These are phyloP conservation scores for Bufo gargarizans DNA, from an alignment of 2,113 vertebrate genomes.

Conservation along the genomic window DNA sequence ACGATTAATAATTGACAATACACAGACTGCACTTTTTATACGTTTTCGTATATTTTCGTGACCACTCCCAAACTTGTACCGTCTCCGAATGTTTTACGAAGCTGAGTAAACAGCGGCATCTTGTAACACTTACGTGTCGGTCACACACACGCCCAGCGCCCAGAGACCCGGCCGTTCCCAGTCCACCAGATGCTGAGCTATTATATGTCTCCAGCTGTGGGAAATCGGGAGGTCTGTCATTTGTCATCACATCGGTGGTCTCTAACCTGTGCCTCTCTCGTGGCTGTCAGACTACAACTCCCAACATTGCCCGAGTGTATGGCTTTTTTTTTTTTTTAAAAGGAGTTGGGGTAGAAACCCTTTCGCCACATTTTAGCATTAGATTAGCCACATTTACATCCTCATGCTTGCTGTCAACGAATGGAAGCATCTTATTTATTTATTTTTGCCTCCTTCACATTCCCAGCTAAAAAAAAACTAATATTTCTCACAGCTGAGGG, in stretches of 20 bases:
- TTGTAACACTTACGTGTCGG: neutral
- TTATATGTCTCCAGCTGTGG: constrained; percentile 37
- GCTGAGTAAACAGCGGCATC: neutral
- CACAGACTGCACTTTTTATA: too few relatives aligned
- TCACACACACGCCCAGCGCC: constrained; percentile 44
- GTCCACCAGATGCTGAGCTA: constrained; percentile 12
- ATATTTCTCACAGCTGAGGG: neutral
- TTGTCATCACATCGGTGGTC: neutral
- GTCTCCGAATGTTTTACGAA: neutral
- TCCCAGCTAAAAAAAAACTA: neutral
- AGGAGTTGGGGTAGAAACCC: too few relatives aligned
- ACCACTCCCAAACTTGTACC: neutral
- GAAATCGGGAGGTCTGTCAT: neutral
- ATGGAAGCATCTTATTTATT: too few relatives aligned
- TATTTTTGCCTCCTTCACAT: too few relatives aligned
- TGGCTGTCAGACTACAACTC: too few relatives aligned
- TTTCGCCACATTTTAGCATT: too few relatives aligned
- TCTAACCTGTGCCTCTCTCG: neutral
- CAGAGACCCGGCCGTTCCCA: constrained; percentile 16
- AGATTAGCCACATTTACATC: too few relatives aligned
- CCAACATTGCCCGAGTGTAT: too few relatives aligned
- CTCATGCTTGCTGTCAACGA: neutral
- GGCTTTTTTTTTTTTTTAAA: too few relatives aligned
- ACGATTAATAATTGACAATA: too few relatives aligned
- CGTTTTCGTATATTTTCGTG: neutral